Base-by-base conservation (phyloP, 2,888 invertebrate species). In the Keiferia lycopersicella region DNA sequence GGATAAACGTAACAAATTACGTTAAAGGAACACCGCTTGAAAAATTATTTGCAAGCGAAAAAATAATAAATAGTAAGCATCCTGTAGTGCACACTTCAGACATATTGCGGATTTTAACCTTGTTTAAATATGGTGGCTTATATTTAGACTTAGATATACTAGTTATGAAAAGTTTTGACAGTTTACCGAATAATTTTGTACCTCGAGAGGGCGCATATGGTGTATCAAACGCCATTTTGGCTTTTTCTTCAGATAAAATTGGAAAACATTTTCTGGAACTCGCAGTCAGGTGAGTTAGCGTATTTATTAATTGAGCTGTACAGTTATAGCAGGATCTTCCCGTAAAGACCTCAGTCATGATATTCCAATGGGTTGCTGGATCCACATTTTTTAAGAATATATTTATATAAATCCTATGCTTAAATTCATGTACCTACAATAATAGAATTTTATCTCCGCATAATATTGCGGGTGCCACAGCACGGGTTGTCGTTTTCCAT, bases 21-120 rank as follows among this genome's bases (percentile, higher is more conserved):
- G n/a, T 16, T 0, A 18, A 22, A 51, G 16, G 16, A 22, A 51
- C 51, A 51, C 51, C 51, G 11, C 11, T 51, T 18, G 20, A 56
- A 14, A 7, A 20, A 22, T 26, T 56, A 56, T 56, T 56, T 26
- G 1, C 56, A 7, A n/a, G 10, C 7, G n/a, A 10, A 0, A 56
- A 20, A 26, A 26, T 56, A 14, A 26, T 11, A 4, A 56, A 56
- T 20, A 51, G 22, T 51, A 20, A 4, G 14, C 12, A 26, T 56
- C 26, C 56, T 14, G 56, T 56, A 26, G 26, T 14, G 22, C 56
- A 56, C 26, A n/a, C 6, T 14, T 56, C 56, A 7, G 56, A 56
- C 2, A 26, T 56, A 56, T 56, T 56, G n/a, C 26, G 56, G 14
- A n/a, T 56, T n/a, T 6, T 26, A n/a, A 26, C 26, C 14, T 56